Base-by-base conservation (phyloP, 2,113 vertebrate genomes). In the Carassius auratus region DNA sequence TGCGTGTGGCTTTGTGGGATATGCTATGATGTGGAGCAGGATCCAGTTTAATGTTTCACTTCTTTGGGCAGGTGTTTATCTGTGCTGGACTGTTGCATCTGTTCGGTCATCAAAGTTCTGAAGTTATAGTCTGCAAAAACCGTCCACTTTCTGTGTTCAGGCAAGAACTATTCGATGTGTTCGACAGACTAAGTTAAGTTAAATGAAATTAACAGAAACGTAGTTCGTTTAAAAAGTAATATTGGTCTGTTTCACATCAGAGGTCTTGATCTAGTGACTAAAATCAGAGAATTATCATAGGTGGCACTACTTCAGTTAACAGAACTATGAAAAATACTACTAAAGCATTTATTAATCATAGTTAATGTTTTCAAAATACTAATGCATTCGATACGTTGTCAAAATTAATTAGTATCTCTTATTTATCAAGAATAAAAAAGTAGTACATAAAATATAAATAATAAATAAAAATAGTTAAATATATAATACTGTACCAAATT, bases 71-170 rank as follows among this genome's bases (percentile, higher is more conserved):
- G 23, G 13, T 8, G 77, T 21, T 80, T 64, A 64, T 80, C 38
- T 48, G 57, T 9, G 59, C 77, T 80, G 57, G 21, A 13, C 33
- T 14, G n/a, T 59, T 48, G n/a, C 59, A 80, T 62, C 55, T 80
- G 77, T 45, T 64, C 5, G 1, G 59, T 79, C 33, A 15, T 80
- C 36, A 64, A 59, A 12, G 30, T 59, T 78, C 59, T 59, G 52
- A 14, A 3, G 59, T 48, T 48, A n/a, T 1, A 59, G 12, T 0
- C 55, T 3, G 33, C 36, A 42, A 61, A 79, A 42, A 61, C 33
- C 14, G 5, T 21, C 10, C 4, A 36, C 50, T 57, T 36, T 57
- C 9, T 21, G 68, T 38, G 68, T 26, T 64, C 10, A 26, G 26
- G 30, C 1, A 55, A 76, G 48, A 50, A 52, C 64, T 61, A 12